Base-by-base conservation (phyloP, 2,888 invertebrate genomes). In the Volucella zonaria region DNA sequence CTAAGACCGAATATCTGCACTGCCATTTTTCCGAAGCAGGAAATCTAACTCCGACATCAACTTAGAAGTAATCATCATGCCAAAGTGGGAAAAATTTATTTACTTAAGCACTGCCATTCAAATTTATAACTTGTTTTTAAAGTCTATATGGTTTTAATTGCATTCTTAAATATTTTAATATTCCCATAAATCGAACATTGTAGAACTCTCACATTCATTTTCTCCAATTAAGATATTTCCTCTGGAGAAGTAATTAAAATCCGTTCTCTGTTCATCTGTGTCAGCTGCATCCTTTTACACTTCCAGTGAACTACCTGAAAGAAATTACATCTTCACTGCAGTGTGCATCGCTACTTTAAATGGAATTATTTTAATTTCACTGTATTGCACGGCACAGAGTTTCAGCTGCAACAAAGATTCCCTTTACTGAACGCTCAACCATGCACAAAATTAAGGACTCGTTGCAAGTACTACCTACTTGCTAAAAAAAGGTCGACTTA, bases 341-440 rank as follows among this genome's bases (percentile, higher is more conserved):
- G 42, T 59, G 9, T 18, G 58, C 12, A 51, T 12, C 14, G 45
- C 15, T 9, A 11, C 42, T 75, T 75, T 58, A 58, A 75, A 42
- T 76, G 45, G 52, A 52, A 59, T 58, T 59, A 59, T 75, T 67
- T 51, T 31, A 42, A 59, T 43, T 43, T 52, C 76, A 59, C 40
- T 52, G 31, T 15, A 45, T 15, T 15, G 15, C 56, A 14, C 18
- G n/a, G 31, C 31, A 31, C 31, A 47, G 4, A 38, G 2, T 14
- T n/a, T 42, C 38, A 12, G 42, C 11, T 14, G 15, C 11, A 54
- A 38, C 40, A 12, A 14, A 8, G 1, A 4, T 18, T 54, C 14
- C 0, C 11, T 56, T 56, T 56, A 43, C 18, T 8, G 4, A n/a
- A 67, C 1, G 14, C 8, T 8, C n/a, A 61, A 51, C 15, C 68